Percentiles rank a stretch among this genome's conserved stretches.
phyloP scores from a whole-genome alignment of 2,797 vertebrate genomes.

The Emys orbicularis region DNA sequence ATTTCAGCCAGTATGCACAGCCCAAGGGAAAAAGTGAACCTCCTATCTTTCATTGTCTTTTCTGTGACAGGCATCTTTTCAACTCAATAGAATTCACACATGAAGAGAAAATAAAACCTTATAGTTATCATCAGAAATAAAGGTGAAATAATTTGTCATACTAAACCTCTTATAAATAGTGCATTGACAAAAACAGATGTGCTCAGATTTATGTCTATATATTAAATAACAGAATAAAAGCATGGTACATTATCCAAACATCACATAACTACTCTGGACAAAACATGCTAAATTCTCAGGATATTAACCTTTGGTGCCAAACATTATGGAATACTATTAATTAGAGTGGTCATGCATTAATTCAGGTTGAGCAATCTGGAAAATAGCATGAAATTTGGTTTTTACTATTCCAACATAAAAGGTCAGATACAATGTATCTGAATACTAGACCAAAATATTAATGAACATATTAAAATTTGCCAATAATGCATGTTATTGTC shows the following conservation, averaged over 20 bases:
- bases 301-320: neutral
- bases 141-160: neutral
- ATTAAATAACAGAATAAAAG: neutral
- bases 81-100: neutral
- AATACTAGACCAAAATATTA: conserved; percentile 43
- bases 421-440: neutral
- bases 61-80: neutral
- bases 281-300: neutral
- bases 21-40: neutral
- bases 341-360: neutral
- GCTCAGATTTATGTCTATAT: neutral
- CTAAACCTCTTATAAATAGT: neutral
- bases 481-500: conserved; percentile 27
- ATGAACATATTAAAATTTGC: conserved; percentile 57
- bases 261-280: neutral
- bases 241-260: neutral
- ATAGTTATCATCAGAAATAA: neutral
- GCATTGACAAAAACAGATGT: neutral
- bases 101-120: neutral
- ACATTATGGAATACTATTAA: neutral
- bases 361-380: neutral
- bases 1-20: neutral
- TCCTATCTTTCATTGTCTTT: neutral
- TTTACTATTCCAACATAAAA: neutral
- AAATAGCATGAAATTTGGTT: neutral